Evolutionary conservation across 2,113 vertebrate genomes (phyloP), one percentile per base, ranked within the genome.

Genomic region (Melanerpes aurifrons): DNA sequence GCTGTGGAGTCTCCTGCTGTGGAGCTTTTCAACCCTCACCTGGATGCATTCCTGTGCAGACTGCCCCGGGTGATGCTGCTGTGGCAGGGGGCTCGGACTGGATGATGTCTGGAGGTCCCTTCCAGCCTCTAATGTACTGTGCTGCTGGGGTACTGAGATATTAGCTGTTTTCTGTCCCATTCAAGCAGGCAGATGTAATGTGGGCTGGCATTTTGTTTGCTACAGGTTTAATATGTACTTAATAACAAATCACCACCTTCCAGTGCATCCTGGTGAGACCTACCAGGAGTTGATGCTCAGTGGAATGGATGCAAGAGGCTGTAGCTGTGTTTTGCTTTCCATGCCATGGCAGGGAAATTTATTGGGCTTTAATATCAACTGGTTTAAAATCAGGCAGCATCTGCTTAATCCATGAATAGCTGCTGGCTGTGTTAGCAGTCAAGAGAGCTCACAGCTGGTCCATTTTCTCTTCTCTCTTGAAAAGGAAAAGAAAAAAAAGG

Each of bases 341-440:
- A 48, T 64, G 69, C 1, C 1, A 0, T 50, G 87, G 8, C 75
- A 74, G 73, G 80, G 68, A 70, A 83, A 93, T 95, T 82, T 95
- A 96, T 77, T 82, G 87, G 93, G 78, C 83, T 91, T 94, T 94
- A 85, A 50, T 84, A 75, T 86, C 91, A 95, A 81, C 73, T 91
- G 87, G 32, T 90, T 96, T 94, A 84, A 91, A 95, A 92, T 83
- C 93, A 86, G 76, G 76, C 85, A 90, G 91, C 91, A 95, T 94
- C 94, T 92, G 73, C 48, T 79, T 88, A 50, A 84, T 90, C 95
- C 91, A 59, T 71, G 90, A 94, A 88, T 95, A 96, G 85, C 79
- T 93, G 79, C 82, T 92, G 91, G 82, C 85, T 92, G 57, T 66
- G 68, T 50, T 87, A 90, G 94, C 96, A 90, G 96, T 86, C 62